phyloP scores from a whole-genome alignment of 2,888 invertebrate genomes.

The Scaptomyza flava region DNA sequence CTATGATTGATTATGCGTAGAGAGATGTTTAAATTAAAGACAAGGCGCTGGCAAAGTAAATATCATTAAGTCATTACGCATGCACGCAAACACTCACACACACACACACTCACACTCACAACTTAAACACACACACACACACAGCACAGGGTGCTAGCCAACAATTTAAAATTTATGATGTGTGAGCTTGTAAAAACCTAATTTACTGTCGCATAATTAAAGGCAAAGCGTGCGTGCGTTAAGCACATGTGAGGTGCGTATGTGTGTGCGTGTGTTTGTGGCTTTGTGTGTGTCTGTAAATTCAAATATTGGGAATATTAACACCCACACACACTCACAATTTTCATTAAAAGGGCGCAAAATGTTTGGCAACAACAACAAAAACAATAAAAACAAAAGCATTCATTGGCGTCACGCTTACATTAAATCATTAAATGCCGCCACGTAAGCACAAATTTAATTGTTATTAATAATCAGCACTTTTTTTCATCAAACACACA shows the following conservation, averaged over 20 bases:
- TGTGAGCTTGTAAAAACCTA: slow-evolving; percentile 79
- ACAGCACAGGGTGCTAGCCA: slow-evolving; percentile 26
- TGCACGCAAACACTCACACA: slow-evolving; percentile 24
- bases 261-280: slow-evolving; percentile 8
- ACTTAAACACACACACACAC: slow-evolving; percentile 9
- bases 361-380: not conserved
- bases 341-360: not conserved
- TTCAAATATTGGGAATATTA: slow-evolving; percentile 39
- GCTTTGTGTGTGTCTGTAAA: slow-evolving; percentile 19
- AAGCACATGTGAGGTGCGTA: slow-evolving; percentile 6
- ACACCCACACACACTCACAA: slow-evolving; percentile 30
- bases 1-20: slow-evolving; percentile 74
- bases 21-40: slow-evolving; percentile 77
- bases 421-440: slow-evolving; percentile 79
- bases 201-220: slow-evolving; percentile 83
- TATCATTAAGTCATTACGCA: slow-evolving; percentile 73
- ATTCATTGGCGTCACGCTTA: slow-evolving; percentile 44
- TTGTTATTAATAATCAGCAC: slow-evolving; percentile 80
- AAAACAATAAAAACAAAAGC: slow-evolving; percentile 9
- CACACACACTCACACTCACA: not conserved
- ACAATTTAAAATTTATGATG: slow-evolving; percentile 79
- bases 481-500: slow-evolving; percentile 34
- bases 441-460: slow-evolving; percentile 80
- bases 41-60: slow-evolving; percentile 60
- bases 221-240: slow-evolving; percentile 49